Conservation (phyloP, 2,113 vertebrate genomes). For the Puntigrus tetrazona region DNA sequence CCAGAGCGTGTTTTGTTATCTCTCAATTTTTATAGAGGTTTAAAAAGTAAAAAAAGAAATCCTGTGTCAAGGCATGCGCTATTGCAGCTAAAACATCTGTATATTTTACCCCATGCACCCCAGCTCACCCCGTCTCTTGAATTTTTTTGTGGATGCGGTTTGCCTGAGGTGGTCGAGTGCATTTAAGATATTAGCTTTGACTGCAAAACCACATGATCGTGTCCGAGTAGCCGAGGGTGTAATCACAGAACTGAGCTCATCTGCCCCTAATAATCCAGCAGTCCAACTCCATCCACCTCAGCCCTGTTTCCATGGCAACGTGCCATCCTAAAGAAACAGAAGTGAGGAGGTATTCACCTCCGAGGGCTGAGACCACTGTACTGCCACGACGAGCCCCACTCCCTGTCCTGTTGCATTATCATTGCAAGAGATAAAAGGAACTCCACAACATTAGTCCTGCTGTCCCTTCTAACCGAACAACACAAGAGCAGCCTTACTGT, state of each 20-base stretch:
- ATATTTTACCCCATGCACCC: background rate
- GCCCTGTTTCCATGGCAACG: conserved; percentile 68
- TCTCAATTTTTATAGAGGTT: background rate
- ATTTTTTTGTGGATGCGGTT: background rate
- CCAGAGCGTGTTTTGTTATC: too few species aligned
- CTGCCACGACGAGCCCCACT: conserved; percentile 36
- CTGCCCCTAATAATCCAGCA: conserved; percentile 74
- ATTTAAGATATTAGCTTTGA: conserved; percentile 28
- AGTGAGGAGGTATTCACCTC: conserved; percentile 57
- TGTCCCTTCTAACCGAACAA: conserved; percentile 61
- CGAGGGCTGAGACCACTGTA: conserved; percentile 49
- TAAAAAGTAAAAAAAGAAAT: background rate
- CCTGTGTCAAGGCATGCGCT: background rate
- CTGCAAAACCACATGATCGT: conserved; percentile 34
- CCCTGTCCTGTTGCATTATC: conserved; percentile 46
- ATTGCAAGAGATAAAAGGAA: background rate
- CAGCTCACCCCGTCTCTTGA: background rate
- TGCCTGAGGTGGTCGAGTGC: background rate
- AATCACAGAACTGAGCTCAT: conserved; percentile 69
- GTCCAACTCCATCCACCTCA: conserved; percentile 72
- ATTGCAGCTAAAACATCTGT: conserved; percentile 1
- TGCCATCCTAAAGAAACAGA: conserved; percentile 61
- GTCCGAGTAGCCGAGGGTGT: conserved; percentile 57
- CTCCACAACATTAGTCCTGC: conserved; percentile 11
- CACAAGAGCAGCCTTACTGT: conserved; percentile 43